phyloP scores from a whole-genome alignment of 2,888 invertebrate species.

The Tolmerus cingulatus region DNA sequence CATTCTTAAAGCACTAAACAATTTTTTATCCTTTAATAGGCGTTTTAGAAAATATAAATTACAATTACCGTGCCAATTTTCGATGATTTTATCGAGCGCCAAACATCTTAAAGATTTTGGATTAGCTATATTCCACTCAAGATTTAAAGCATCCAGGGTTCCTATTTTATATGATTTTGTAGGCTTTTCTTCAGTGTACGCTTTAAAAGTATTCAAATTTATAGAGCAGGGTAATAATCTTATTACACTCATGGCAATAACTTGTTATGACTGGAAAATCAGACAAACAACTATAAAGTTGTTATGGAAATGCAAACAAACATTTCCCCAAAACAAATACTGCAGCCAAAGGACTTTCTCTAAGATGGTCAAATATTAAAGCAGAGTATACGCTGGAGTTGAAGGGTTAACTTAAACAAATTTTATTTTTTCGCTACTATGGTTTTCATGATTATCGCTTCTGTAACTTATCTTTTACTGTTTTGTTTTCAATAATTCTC shows the following conservation, averaged over 20 bases:
- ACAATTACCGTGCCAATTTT: conserved; percentile 59
- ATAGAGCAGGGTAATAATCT: conserved; percentile 56
- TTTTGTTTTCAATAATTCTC: no score
- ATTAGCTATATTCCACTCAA: conserved; percentile 54
- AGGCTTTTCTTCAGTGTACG: conserved; percentile 52
- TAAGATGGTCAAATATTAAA: neutral
- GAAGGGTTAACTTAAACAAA: no score
- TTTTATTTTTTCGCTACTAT: no score
- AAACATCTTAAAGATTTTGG: conserved; percentile 58
- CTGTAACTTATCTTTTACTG: no score
- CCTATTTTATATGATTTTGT: conserved; percentile 30
- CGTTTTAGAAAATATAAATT: neutral
- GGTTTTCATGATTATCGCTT: no score
- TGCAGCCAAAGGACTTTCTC: no score
- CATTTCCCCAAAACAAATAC: neutral
- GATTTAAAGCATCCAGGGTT: conserved; percentile 47
- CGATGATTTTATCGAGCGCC: conserved; percentile 59
- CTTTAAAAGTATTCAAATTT: conserved; percentile 60
- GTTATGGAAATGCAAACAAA: neutral
- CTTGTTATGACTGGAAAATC: neutral
- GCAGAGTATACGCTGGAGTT: no score
- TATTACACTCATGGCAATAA: conserved; percentile 51
- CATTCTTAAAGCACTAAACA: neutral
- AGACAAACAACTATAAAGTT: neutral
- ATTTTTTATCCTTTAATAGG: neutral